phyloP scores from a whole-genome alignment of 2,797 vertebrate genomes.

The Rallus crepitans region DNA sequence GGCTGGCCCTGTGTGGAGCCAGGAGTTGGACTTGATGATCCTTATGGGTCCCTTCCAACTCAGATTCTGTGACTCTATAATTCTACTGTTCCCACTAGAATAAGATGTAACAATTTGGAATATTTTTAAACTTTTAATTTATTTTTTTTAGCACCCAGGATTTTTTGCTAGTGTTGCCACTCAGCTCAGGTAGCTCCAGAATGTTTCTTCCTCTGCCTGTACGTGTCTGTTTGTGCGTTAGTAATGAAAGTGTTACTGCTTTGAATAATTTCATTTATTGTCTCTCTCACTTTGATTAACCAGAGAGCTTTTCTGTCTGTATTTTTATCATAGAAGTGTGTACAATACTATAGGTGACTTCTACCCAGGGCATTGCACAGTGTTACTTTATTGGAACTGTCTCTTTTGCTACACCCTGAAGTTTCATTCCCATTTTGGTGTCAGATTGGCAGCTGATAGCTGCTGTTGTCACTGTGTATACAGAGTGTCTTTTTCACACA shows the following conservation, averaged over 20 bases:
- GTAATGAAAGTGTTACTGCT: background rate
- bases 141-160: background rate
- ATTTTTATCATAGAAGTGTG: background rate
- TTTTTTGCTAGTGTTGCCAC: background rate
- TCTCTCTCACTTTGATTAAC: background rate
- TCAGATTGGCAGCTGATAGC: background rate
- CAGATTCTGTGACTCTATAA: too few relatives aligned
- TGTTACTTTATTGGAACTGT: background rate
- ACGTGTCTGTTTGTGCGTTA: background rate
- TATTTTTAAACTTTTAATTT: background rate
- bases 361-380: background rate
- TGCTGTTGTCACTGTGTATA: background rate
- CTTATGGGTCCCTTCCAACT: too few relatives aligned
- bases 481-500: background rate
- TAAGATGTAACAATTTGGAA: background rate
- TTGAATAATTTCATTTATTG: background rate
- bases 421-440: background rate
- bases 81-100: background rate
- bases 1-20: too few relatives aligned
- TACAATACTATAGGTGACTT: background rate
- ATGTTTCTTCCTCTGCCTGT: background rate
- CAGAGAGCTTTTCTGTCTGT: background rate
- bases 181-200: background rate
- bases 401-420: background rate
- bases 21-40: too few relatives aligned